phyloP scores from a whole-genome alignment of 2,797 vertebrate genomes.

The Acipenser transmontanus region DNA sequence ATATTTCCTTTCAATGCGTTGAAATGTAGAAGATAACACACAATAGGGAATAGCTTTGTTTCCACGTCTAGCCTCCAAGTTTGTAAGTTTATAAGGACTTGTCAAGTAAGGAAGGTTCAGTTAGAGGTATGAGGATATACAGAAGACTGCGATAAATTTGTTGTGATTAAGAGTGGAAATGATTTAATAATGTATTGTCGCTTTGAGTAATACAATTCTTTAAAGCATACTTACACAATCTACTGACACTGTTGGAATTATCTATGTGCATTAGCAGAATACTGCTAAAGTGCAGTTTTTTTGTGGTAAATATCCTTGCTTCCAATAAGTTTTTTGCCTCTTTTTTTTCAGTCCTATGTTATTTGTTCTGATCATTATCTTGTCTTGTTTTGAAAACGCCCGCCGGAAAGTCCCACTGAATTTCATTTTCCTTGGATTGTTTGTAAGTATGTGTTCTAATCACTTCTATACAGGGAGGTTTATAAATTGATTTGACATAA shows the following conservation, averaged over 20 bases:
- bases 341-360: constrained; percentile 46
- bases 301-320: background rate
- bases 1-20: background rate
- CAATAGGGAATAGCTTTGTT: background rate
- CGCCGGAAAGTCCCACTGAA: constrained; percentile 69
- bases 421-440: constrained; percentile 69
- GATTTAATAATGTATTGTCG: background rate
- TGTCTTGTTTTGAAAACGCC: constrained; percentile 64
- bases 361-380: constrained; percentile 47
- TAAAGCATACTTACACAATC: background rate
- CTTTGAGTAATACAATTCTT: background rate
- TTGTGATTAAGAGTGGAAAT: background rate
- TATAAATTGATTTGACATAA: too few relatives aligned
- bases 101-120: constrained; percentile 13
- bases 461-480: too few relatives aligned
- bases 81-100: background rate
- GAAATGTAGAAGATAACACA: background rate
- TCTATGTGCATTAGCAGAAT: background rate
- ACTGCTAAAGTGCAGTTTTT: background rate
- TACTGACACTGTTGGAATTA: background rate
- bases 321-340: constrained; percentile 16
- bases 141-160: too few relatives aligned
- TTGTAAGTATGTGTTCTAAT: constrained; percentile 63
- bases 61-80: constrained; percentile 4
- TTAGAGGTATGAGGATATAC: background rate